phyloP scores from a whole-genome alignment of 2,888 invertebrate genomes.

The Agrotis segetum region DNA sequence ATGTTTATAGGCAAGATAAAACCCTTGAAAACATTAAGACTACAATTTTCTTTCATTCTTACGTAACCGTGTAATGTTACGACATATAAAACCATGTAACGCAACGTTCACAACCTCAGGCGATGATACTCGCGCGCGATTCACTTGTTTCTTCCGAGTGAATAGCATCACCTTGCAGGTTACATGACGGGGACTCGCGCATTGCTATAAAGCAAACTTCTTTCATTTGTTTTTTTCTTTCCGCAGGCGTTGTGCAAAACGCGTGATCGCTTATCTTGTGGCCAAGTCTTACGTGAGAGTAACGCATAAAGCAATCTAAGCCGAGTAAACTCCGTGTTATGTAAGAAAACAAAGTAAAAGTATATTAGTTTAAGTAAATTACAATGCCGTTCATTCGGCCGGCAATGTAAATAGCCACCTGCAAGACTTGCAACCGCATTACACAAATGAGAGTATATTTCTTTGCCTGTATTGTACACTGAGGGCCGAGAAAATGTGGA shows the following conservation, averaged over 20 bases:
- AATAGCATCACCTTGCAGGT: no score
- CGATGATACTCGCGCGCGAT: background rate
- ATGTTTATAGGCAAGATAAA: constrained; percentile 43
- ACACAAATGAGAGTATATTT: constrained; percentile 70
- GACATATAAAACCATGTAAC: constrained; percentile 5
- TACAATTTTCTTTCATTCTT: constrained; percentile 30
- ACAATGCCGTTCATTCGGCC: constrained; percentile 47
- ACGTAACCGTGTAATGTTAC: constrained; percentile 29
- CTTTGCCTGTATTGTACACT: constrained; percentile 51
- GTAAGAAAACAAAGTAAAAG: constrained; percentile 34
- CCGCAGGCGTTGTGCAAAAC: background rate
- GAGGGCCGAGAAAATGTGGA: constrained; percentile 27
- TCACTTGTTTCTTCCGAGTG: background rate
- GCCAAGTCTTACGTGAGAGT: background rate
- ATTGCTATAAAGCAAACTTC: background rate
- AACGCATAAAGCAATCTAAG: constrained; percentile 33
- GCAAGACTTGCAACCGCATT: constrained; percentile 64
- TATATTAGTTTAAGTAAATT: constrained; percentile 55
- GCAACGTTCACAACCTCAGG: background rate
- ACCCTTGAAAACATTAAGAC: constrained; percentile 26
- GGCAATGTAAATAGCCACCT: constrained; percentile 63
- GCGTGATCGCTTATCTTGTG: background rate
- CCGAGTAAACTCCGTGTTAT: constrained; percentile 27
- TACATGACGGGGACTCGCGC: background rate
- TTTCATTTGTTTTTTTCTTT: background rate